Conservation (phyloP, 2,113 vertebrate genomes). For the Petromus typicus region DNA sequence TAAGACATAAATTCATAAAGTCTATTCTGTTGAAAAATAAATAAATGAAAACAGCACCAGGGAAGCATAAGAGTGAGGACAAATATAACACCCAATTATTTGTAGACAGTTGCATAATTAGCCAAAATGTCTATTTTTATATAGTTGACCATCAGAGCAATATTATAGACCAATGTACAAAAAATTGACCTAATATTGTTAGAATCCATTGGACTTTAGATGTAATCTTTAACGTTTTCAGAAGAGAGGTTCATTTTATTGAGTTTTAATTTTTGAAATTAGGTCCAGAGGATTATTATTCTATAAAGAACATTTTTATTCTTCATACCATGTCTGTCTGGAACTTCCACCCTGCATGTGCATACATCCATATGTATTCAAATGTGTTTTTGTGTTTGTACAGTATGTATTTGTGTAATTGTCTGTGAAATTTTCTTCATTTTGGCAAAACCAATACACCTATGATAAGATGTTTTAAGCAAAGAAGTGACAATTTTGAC, state of each 20-base stretch:
- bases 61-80: not conserved
- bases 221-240: conserved; percentile 39
- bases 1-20: not conserved
- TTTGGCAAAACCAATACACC: not conserved
- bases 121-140: conserved; percentile 7
- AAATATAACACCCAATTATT: not conserved
- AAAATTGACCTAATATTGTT: not conserved
- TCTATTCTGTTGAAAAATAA: not conserved
- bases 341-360: not conserved
- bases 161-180: conserved; percentile 46
- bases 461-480: not conserved
- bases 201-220: conserved; percentile 26
- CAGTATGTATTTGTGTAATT: fast-evolving
- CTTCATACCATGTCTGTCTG: not conserved
- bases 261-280: not conserved
- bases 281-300: not conserved
- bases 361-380: not conserved
- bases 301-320: not conserved
- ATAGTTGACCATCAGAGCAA: not conserved
- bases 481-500: not conserved
- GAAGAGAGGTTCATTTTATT: not conserved
- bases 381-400: not conserved
- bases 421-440: not conserved
- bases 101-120: not conserved
- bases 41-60: not conserved